Conservation (phyloP, 2,888 invertebrate species). For the Plagodis pulveraria region DNA sequence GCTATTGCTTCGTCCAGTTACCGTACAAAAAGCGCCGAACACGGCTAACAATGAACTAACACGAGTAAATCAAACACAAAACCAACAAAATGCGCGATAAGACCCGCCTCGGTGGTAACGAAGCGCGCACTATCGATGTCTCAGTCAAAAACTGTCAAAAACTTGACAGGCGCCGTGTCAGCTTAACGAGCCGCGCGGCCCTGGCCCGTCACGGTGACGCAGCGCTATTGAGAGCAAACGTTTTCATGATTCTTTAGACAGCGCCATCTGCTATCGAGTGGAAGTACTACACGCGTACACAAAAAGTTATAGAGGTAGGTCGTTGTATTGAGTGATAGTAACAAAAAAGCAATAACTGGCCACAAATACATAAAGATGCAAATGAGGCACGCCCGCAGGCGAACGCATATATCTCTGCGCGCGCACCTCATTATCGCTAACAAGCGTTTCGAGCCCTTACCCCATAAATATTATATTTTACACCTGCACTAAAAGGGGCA, state of each 20-base stretch:
- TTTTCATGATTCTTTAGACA: slow-evolving; percentile 25
- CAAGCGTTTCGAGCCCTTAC: slow-evolving; percentile 76
- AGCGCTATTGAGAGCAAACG: slow-evolving; percentile 47
- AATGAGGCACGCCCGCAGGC: slow-evolving; percentile 76
- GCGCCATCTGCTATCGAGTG: slow-evolving; percentile 72
- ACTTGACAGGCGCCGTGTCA: slow-evolving; percentile 81
- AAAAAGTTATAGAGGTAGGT: background rate
- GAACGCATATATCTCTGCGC: slow-evolving; percentile 77
- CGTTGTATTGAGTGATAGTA: slow-evolving; percentile 42
- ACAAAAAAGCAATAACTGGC: slow-evolving; percentile 40
- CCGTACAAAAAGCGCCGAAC: slow-evolving; percentile 56
- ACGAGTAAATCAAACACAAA: slow-evolving; percentile 76
- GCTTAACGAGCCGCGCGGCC: slow-evolving; percentile 77
- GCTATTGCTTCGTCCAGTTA: slow-evolving; percentile 38
- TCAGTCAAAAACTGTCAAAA: slow-evolving; percentile 84
- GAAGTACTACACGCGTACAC: slow-evolving; percentile 42
- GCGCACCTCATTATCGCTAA: slow-evolving; percentile 82
- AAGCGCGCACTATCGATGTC: slow-evolving; percentile 81
- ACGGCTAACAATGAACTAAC: slow-evolving; percentile 72
- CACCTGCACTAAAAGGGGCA: slow-evolving; percentile 70
- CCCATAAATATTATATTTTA: slow-evolving; percentile 82
- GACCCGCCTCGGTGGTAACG: slow-evolving; percentile 78
- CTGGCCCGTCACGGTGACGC: slow-evolving; percentile 64
- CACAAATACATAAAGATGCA: slow-evolving; percentile 76
- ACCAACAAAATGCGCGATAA: slow-evolving; percentile 59